Conservation (phyloP, 2,888 invertebrate species). For the Melolontha melolontha region DNA sequence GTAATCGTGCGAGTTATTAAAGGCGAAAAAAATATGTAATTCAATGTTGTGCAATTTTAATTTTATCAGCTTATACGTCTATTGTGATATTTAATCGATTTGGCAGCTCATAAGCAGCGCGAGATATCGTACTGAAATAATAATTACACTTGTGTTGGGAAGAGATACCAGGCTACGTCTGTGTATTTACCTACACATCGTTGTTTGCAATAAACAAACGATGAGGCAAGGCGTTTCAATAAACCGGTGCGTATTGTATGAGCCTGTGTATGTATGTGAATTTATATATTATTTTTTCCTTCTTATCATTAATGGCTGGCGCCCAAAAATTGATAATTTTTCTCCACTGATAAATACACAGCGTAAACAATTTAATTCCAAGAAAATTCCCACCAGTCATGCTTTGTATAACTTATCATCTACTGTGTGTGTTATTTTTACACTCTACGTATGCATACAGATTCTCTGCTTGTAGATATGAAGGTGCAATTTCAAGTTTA, state of each 20-base stretch:
- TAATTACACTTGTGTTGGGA: no score
- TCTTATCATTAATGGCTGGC: slow-evolving; percentile 32
- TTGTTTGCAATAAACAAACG: slow-evolving; percentile 11
- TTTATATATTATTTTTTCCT: slow-evolving; percentile 9
- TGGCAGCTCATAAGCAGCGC: neutral
- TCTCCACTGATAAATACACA: slow-evolving; percentile 32
- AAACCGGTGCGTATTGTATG: neutral
- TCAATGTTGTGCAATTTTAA: no score
- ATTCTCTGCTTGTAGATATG: no score
- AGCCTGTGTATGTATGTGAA: neutral
- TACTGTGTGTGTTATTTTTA: neutral
- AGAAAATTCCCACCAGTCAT: slow-evolving; percentile 15
- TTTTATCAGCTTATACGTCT: no score
- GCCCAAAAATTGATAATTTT: slow-evolving; percentile 40
- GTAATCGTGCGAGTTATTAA: no score
- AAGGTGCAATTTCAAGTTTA: no score
- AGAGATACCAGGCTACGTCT: no score
- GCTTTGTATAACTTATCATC: neutral
- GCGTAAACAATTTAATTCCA: slow-evolving; percentile 38
- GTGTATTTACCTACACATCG: neutral
- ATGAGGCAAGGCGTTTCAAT: no score
- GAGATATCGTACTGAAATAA: neutral
- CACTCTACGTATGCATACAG: no score
- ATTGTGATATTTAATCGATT: no score
- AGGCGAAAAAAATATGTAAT: neutral